Evolutionary conservation across 1,140 invertebrate species (phyloP).

Genomic region (Oedothorax gibbosus): DNA sequence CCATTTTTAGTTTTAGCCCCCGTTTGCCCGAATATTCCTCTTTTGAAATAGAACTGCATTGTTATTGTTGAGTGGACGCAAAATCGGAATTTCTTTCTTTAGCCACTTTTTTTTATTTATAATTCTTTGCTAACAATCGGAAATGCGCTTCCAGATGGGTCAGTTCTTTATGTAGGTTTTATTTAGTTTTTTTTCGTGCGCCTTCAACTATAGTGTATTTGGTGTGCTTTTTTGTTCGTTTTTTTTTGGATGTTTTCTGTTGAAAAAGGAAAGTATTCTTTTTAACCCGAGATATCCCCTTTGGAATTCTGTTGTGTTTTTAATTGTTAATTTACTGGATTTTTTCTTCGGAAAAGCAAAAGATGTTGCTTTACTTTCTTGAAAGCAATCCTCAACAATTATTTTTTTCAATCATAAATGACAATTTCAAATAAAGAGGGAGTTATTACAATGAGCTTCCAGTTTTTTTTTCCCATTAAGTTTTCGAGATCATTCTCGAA

Average conservation of each 20-base stretch:
- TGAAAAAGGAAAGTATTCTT: conserved; percentile 32
- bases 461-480: background rate
- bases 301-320: conserved; percentile 52
- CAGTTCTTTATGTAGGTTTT: conserved; percentile 41
- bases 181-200: conserved; percentile 16
- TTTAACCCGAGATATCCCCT: conserved; percentile 17
- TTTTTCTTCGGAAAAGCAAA: conserved; percentile 23
- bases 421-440: conserved; percentile 19
- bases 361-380: conserved; percentile 4
- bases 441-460: conserved; percentile 2
- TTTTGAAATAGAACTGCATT: conserved; percentile 43
- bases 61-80: conserved; percentile 50
- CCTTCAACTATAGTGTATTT: conserved; percentile 41
- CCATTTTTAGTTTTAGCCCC: conserved; percentile 10
- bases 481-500: background rate
- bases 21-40: conserved; percentile 19
- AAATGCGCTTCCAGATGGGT: conserved; percentile 54
- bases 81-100: conserved; percentile 55
- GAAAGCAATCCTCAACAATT: conserved; percentile 35
- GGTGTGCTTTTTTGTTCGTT: conserved; percentile 46
- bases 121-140: conserved; percentile 55
- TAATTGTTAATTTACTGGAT: conserved; percentile 57
- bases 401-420: conserved; percentile 32
- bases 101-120: background rate
- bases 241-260: conserved; percentile 58